These are phyloP conservation scores for Drosophila pachea DNA, from an alignment of 1,140 invertebrate species.

Conservation along the genomic window DNA sequence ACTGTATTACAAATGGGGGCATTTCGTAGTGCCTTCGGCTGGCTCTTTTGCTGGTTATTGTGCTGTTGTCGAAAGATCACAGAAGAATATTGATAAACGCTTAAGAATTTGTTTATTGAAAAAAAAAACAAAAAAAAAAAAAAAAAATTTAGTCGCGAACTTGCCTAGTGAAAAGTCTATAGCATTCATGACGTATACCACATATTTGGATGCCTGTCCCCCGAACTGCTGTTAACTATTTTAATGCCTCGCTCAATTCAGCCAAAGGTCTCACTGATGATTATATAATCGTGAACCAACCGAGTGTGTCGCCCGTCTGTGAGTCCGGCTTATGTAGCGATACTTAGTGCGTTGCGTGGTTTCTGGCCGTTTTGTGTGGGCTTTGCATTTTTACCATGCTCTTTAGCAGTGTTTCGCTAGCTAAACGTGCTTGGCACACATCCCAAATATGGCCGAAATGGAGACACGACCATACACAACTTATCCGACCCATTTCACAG, in stretches of 20 bases:
- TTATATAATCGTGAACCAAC: slow-evolving; percentile 50
- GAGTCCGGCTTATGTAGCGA: slow-evolving; percentile 3
- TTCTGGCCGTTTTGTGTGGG: slow-evolving; percentile 41
- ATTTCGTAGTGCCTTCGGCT: background rate
- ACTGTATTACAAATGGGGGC: slow-evolving; percentile 1
- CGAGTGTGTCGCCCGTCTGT: slow-evolving; percentile 32
- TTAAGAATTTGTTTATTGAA: too few species aligned
- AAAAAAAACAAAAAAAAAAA: too few species aligned
- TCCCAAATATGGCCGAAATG: slow-evolving; percentile 13
- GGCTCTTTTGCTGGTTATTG: slow-evolving; percentile 44
- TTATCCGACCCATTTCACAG: too few species aligned
- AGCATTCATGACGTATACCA: slow-evolving; percentile 19
- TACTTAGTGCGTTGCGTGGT: slow-evolving; percentile 20
- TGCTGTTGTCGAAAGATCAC: slow-evolving; percentile 42
- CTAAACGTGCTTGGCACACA: slow-evolving; percentile 71
- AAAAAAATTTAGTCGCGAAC: too few species aligned
- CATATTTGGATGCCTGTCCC: slow-evolving; percentile 24
- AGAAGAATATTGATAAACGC: background rate
- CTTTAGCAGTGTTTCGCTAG: slow-evolving; percentile 32
- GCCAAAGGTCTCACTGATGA: slow-evolving; percentile 21
- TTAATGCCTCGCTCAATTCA: slow-evolving; percentile 59
- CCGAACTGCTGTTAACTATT: slow-evolving; percentile 50
- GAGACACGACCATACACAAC: background rate
- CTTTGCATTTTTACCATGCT: slow-evolving; percentile 31
- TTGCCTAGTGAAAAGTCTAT: too few species aligned